Base-by-base conservation (phyloP, 1,140 invertebrate genomes). In the Scaptomyza pallida region DNA sequence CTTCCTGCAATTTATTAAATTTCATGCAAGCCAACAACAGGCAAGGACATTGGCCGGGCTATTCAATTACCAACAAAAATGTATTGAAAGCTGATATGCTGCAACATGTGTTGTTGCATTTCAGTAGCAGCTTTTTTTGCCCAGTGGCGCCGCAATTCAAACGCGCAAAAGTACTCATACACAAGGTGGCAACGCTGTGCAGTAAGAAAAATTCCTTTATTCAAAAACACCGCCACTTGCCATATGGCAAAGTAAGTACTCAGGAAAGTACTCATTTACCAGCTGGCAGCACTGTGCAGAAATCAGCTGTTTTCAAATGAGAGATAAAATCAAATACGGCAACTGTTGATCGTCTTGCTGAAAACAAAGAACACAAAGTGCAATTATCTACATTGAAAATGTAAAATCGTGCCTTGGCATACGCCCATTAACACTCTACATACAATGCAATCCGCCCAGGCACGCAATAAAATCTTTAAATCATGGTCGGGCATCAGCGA, bases 401-500 rank as follows among this genome's bases (percentile, higher is more conserved):
- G 81, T 85, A 59, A 83, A 75, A 75, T 63, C 76, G 5, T n/a
- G 6, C 1, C 4, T 17, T 8, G 1, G 33, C 12, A 45, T 9
- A 59, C 61, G 23, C 37, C 50, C 52, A 72, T 45, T 54, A 61
- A 55, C 23, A 47, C 13, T 26, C 21, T n/a, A 51, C 30, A 56
- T 23, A 72, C 40, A 41, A 88, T 88, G 82, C 71, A 82, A 62
- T 68, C 82, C 67, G 35, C 45, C 16, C 67, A 88, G 51, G 78
- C 75, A 37, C 79, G 86, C 6, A 83, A 90, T 43, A 91, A 91
- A 52, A 77, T 91, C 13, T 79, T 89, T 45, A 90, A 89, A 45
- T 85, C 72, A 44, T 91, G 89, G 89, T 73, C 71, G 1, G 86
- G 79, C 6, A 89, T 90, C 41, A 82, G 82, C 55, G 90, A 91